Evolutionary conservation across 1,140 invertebrate genomes (phyloP), one percentile per base, ranked within the genome.

Genomic region (Reticulitermes speratus): DNA sequence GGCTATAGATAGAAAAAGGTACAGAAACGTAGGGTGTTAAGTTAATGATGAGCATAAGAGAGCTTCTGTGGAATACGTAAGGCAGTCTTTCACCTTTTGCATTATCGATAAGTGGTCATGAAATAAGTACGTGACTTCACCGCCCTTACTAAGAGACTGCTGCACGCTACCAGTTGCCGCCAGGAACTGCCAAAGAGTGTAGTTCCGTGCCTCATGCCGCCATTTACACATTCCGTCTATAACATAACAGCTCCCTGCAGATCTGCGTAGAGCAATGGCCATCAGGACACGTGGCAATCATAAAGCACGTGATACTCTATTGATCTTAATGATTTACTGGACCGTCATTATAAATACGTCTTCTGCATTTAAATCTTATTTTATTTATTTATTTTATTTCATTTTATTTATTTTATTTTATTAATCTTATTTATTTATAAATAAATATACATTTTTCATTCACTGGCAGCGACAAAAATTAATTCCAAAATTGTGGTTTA

Each of bases 101-200:
- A 75, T 75, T 75, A 75, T 75, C 65, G 65, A 75, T 75, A 75
- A 75, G 65, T 75, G 65, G 65, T 30, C 65, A 75, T 75, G 65
- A 75, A 75, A 75, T n/a, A 30, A 30, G 25, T 30, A 75, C 65
- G 65, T 75, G 65, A 75, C 65, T 75, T 21, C n/a, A 14, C 25
- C 65, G 65, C n/a, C n/a, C 12, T 75, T 75, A 8, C 65, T 21
- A 55, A 21, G 19, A 55, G 16, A 21, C 52, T 12, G 19, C 52
- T n/a, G 25, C n/a, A 25, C 19, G 12, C 59, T n/a, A n/a, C 12
- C 59, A 1, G 21, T 8, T 8, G 21, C 59, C 65, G 2, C 25
- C 3, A 75, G 65, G 65, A 75, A 75, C n/a, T 75, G 11, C 65
- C 30, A 30, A 75, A n/a, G 0, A 25, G 25, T 7, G 65, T 21